A percentile compares a stretch with the other conserved stretches of the same genome.
Evolutionary conservation across 2,888 invertebrate species (phyloP).

Genomic region (Drosophila bunnanda): DNA sequence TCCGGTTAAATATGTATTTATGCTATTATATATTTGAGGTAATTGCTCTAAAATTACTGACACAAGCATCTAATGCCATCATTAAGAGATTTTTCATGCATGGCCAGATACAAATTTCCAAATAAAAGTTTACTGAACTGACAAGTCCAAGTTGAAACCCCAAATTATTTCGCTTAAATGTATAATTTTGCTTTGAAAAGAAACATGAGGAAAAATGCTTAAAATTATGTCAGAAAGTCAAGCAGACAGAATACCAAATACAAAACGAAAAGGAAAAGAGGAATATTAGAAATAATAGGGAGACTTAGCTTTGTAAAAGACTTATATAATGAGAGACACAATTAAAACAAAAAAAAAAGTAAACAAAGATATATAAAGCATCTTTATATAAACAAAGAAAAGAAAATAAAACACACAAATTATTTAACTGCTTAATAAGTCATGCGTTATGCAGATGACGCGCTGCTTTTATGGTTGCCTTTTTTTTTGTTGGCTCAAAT

Average conservation of each 20-base stretch:
- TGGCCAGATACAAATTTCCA: slow-evolving; percentile 47
- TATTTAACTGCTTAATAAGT: slow-evolving; percentile 57
- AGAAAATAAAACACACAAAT: slow-evolving; percentile 10
- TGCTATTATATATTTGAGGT: slow-evolving; percentile 9
- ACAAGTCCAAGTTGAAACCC: slow-evolving; percentile 44
- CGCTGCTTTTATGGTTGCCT: slow-evolving; percentile 48
- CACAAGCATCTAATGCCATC: slow-evolving; percentile 45
- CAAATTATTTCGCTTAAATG: slow-evolving; percentile 36
- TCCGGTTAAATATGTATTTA: background rate
- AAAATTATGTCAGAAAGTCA: slow-evolving; percentile 44
- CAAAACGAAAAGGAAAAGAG: slow-evolving; percentile 5
- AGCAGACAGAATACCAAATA: slow-evolving; percentile 40
- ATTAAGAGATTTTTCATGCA: slow-evolving; percentile 61
- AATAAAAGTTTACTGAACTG: slow-evolving; percentile 57
- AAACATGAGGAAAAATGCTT: slow-evolving; percentile 20
- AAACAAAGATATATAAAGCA: slow-evolving; percentile 27
- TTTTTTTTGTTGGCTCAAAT: slow-evolving; percentile 22
- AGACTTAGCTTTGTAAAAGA: slow-evolving; percentile 27
- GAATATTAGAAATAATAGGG: background rate
- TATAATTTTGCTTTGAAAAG: slow-evolving; percentile 13
- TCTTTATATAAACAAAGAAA: slow-evolving; percentile 16
- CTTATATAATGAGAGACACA: slow-evolving; percentile 51
- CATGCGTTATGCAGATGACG: slow-evolving; percentile 75
- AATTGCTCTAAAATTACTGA: slow-evolving; percentile 41
- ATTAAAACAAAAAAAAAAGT: slow-evolving; percentile 33